Conservation (phyloP, 2,113 vertebrate genomes). For the Esox niger region DNA sequence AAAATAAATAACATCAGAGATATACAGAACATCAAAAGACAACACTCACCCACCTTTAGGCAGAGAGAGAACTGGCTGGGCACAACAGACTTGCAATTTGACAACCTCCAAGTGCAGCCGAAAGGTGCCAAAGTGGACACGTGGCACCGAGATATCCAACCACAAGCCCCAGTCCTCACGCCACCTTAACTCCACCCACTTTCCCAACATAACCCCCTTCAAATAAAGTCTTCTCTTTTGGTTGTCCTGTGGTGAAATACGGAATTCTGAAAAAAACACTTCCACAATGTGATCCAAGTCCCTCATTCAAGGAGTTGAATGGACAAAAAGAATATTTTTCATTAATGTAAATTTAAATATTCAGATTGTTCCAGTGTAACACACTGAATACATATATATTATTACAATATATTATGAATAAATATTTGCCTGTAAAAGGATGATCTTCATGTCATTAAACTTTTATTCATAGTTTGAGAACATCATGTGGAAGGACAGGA, state of each 20-base stretch:
- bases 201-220: slow-evolving; percentile 21
- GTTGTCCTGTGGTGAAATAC: slow-evolving; percentile 47
- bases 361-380: slow-evolving; percentile 23
- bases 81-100: slow-evolving; percentile 61
- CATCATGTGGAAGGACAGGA: slow-evolving; percentile 24
- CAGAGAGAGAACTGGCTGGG: slow-evolving; percentile 59
- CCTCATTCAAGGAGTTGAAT: too few species aligned
- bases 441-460: slow-evolving; percentile 50
- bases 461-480: too few species aligned
- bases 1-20: too few species aligned
- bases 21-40: slow-evolving; percentile 52
- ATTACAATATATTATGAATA: too few species aligned
- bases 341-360: slow-evolving; percentile 48
- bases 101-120: slow-evolving; percentile 66
- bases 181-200: slow-evolving; percentile 54
- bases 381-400: slow-evolving; percentile 12
- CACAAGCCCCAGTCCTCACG: slow-evolving; percentile 75
- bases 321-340: too few species aligned
- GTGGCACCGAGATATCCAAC: slow-evolving; percentile 78
- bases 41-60: slow-evolving; percentile 70
- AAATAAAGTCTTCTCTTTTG: slow-evolving; percentile 55
- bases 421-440: slow-evolving; percentile 42
- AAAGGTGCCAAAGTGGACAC: slow-evolving; percentile 73
- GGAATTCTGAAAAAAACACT: slow-evolving; percentile 7
- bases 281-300: slow-evolving; percentile 29